Conservation (phyloP, 1,140 invertebrate genomes). For the Polypedilum pembai region DNA sequence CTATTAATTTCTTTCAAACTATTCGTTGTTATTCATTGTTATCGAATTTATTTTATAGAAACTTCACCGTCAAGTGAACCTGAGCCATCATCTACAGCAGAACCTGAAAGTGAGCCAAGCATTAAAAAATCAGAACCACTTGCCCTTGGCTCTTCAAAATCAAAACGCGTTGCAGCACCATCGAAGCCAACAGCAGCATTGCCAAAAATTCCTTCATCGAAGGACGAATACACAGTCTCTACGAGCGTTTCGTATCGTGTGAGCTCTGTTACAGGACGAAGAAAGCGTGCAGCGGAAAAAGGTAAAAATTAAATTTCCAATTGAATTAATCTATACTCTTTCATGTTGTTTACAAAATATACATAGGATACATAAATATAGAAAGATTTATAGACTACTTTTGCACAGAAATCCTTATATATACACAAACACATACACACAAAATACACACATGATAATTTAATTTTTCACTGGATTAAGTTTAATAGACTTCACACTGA, state of each 20-base stretch:
- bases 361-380: not conserved
- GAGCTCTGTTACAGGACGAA: slow-evolving; percentile 46
- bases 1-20: too few relatives aligned
- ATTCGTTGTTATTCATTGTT: too few relatives aligned
- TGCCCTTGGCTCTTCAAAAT: not conserved
- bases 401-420: not conserved
- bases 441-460: not conserved
- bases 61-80: slow-evolving; percentile 38
- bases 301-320: slow-evolving; percentile 24
- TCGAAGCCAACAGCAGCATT: not conserved
- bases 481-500: too few relatives aligned
- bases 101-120: slow-evolving; percentile 41
- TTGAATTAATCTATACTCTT: not conserved
- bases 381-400: too few relatives aligned
- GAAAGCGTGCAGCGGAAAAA: slow-evolving; percentile 35
- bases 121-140: slow-evolving; percentile 15
- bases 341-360: not conserved
- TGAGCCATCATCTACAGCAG: slow-evolving; percentile 42
- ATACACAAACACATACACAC: not conserved
- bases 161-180: slow-evolving; percentile 21
- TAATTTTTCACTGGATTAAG: too few relatives aligned
- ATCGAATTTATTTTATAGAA: too few relatives aligned
- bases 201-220: slow-evolving; percentile 14
- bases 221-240: slow-evolving; percentile 55
- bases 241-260: slow-evolving; percentile 66